phyloP scores from a whole-genome alignment of 2,113 vertebrate genomes.

The Chaetura pelagica region DNA sequence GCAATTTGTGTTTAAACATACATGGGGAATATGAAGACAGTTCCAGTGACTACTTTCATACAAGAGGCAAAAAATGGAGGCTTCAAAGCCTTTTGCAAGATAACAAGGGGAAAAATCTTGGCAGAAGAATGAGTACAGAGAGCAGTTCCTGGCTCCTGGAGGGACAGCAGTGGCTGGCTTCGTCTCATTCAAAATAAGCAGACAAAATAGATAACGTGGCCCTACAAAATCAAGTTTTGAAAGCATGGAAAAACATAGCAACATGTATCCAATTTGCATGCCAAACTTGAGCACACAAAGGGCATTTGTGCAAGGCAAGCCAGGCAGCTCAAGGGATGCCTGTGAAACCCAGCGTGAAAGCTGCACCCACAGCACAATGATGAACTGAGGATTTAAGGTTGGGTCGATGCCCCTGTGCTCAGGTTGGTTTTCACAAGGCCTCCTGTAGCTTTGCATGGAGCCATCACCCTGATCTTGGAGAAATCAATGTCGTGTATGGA shows the following conservation, averaged over 20 bases:
- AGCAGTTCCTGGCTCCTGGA: background rate
- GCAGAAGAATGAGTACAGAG: background rate
- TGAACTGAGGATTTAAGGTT: background rate
- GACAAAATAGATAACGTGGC: background rate
- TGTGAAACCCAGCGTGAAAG: fast-evolving
- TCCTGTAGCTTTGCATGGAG: background rate
- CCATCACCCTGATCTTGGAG: background rate
- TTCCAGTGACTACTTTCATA: conserved; percentile 51
- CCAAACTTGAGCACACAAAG: background rate
- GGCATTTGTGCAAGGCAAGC: background rate
- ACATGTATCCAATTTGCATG: fast-evolving
- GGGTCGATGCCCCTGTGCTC: fast-evolving
- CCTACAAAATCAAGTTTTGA: background rate
- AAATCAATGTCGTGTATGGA: background rate
- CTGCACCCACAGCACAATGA: background rate
- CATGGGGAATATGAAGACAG: conserved; percentile 60
- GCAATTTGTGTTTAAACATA: conserved; percentile 75
- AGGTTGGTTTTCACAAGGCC: background rate
- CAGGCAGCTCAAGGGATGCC: background rate
- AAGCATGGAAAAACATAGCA: background rate
- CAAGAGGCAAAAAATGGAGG: conserved; percentile 25
- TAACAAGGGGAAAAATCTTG: background rate
- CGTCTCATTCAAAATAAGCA: background rate
- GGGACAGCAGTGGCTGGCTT: background rate
- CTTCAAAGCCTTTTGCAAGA: conserved; percentile 37